Evolutionary conservation across 2,113 vertebrate species (phyloP).

Genomic region (Microcebus jonahi): DNA sequence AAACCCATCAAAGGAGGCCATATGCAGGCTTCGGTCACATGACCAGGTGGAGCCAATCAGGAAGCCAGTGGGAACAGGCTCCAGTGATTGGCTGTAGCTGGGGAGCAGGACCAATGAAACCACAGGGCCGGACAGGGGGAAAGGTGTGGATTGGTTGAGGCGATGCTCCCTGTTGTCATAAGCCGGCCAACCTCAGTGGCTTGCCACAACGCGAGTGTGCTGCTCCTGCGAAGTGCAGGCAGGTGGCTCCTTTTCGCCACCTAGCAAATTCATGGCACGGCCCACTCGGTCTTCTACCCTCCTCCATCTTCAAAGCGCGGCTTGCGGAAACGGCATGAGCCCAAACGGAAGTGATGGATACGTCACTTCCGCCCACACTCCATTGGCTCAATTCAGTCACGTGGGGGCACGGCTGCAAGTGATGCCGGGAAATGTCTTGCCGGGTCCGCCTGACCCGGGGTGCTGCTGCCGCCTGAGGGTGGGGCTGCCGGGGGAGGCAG

Average conservation of each 20-base stretch:
- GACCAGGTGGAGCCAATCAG: neutral
- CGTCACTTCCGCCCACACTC: neutral
- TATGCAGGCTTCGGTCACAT: neutral
- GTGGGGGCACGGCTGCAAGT: neutral
- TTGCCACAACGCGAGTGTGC: neutral
- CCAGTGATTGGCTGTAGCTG: neutral
- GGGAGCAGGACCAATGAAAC: neutral
- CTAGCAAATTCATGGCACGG: neutral
- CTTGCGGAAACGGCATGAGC: neutral
- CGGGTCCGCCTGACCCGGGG: neutral
- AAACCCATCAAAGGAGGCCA: neutral
- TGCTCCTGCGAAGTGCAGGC: neutral
- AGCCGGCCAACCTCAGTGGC: neutral
- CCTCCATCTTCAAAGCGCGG: neutral
- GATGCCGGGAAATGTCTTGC: neutral
- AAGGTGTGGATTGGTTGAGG: neutral
- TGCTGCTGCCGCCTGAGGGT: neutral
- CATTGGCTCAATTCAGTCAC: neutral
- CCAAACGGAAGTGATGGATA: neutral
- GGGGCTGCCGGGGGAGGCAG: neutral
- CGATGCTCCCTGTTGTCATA: neutral
- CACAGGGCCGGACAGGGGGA: neutral
- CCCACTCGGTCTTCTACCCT: neutral
- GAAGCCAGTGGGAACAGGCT: neutral
- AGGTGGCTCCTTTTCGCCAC: neutral